Conservation (phyloP, 2,113 vertebrate genomes). For the Mionectes macconnelli region DNA sequence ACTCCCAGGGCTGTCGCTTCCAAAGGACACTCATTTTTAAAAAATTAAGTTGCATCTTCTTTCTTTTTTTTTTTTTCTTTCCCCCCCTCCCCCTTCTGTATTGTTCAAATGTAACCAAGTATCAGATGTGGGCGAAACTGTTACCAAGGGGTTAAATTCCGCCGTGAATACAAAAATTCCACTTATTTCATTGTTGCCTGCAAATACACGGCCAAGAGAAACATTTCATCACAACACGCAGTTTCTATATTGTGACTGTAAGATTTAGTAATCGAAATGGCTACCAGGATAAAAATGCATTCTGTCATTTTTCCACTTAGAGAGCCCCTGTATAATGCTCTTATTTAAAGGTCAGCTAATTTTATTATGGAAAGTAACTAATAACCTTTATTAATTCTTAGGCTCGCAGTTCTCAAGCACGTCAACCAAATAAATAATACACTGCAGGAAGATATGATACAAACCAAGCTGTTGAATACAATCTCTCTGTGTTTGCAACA, state of each 20-base stretch:
- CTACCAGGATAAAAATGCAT: slow-evolving; percentile 23
- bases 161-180: neutral
- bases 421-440: slow-evolving; percentile 13
- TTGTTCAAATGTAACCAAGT: neutral
- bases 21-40: neutral
- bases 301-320: slow-evolving; percentile 38
- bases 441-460: neutral
- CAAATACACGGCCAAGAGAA: neutral
- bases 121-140: neutral
- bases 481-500: neutral
- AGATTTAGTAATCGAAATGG: slow-evolving; percentile 1
- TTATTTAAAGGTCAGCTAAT: slow-evolving; percentile 60
- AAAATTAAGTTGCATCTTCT: neutral
- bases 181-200: neutral
- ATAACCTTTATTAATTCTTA: slow-evolving; percentile 51
- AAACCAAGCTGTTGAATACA: neutral
- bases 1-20: neutral
- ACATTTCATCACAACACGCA: neutral
- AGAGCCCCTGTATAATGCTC: slow-evolving; percentile 9
- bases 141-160: neutral
- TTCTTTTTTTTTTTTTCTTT: neutral
- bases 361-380: slow-evolving; percentile 56
- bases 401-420: neutral
- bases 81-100: no score
- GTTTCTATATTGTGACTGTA: neutral